Conservation (phyloP, 2,888 invertebrate genomes). For the Amorpha juglandis region DNA sequence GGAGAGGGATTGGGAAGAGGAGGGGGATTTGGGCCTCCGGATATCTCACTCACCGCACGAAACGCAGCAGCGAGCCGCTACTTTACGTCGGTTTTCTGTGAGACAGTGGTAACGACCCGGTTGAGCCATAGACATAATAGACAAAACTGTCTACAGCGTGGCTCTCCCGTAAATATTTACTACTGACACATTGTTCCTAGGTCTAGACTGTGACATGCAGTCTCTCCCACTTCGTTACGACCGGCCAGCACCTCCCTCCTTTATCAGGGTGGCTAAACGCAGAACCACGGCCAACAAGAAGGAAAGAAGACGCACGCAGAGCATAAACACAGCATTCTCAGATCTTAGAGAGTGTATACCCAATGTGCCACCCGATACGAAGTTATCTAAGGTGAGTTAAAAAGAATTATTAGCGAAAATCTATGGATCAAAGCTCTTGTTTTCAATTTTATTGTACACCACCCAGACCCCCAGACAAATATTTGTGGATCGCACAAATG, state of each 20-base stretch:
- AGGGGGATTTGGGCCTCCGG: no score
- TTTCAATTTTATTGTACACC: no score
- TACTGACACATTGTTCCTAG: constrained; percentile 38
- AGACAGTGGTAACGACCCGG: no score
- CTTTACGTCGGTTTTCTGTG: no score
- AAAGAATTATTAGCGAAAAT: not conserved
- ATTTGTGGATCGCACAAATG: no score
- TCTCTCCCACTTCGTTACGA: constrained; percentile 67
- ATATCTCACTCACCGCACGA: no score
- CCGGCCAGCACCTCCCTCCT: constrained; percentile 66
- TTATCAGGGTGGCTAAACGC: constrained; percentile 87
- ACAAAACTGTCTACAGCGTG: no score
- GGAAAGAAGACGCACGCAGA: constrained; percentile 95
- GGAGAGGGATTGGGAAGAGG: no score
- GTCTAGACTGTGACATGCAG: constrained; percentile 71
- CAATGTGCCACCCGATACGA: constrained; percentile 97
- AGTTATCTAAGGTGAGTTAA: constrained; percentile 87
- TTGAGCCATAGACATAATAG: no score
- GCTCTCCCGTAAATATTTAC: no score
- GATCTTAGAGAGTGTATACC: constrained; percentile 97
- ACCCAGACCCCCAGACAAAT: no score
- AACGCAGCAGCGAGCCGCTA: no score
- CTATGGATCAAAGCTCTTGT: not conserved
- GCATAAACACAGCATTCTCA: constrained; percentile 97
- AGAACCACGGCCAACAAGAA: constrained; percentile 97